These are phyloP conservation scores for Euleptes europaea DNA, from an alignment of 2,113 vertebrate genomes.

Conservation along the genomic window DNA sequence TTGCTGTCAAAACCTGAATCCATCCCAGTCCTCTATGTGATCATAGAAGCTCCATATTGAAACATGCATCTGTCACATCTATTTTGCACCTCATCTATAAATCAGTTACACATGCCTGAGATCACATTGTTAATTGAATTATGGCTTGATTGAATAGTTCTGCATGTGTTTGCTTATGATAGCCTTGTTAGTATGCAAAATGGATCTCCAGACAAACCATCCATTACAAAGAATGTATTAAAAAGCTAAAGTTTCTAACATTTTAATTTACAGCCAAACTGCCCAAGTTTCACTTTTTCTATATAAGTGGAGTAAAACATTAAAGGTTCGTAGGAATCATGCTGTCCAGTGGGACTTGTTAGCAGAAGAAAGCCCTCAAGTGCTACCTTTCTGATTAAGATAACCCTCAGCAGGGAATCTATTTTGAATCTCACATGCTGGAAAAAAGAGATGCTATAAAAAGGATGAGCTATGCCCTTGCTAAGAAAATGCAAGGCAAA, in stretches of 20 bases:
- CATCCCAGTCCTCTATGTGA: too few relatives aligned
- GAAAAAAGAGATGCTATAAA: constrained; percentile 22
- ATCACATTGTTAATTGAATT: background rate
- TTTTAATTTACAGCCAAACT: constrained; percentile 20
- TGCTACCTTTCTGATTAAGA: constrained; percentile 52
- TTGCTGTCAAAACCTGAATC: too few relatives aligned
- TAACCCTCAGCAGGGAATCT: constrained; percentile 28
- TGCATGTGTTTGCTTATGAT: background rate
- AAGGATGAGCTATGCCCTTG: constrained; percentile 45
- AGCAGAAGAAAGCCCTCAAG: constrained; percentile 18
- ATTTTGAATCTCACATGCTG: constrained; percentile 42
- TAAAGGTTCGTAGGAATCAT: constrained; percentile 30
- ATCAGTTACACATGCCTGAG: background rate
- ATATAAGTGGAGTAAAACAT: constrained; percentile 32
- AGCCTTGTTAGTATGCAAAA: constrained; percentile 2
- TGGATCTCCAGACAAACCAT: constrained; percentile 11
- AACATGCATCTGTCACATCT: too few relatives aligned
- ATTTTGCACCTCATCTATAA: too few relatives aligned
- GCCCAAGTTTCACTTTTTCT: constrained; percentile 16
- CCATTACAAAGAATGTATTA: background rate
- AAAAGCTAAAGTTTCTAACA: constrained; percentile 22
- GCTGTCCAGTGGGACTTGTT: background rate
- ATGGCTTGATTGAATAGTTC: background rate
- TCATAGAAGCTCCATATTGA: too few relatives aligned
- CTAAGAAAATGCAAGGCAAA: constrained; percentile 36